Percentiles rank a stretch among this genome's conserved stretches.
Evolutionary conservation across 2,797 vertebrate genomes (phyloP).

Genomic region (Chelmon rostratus): DNA sequence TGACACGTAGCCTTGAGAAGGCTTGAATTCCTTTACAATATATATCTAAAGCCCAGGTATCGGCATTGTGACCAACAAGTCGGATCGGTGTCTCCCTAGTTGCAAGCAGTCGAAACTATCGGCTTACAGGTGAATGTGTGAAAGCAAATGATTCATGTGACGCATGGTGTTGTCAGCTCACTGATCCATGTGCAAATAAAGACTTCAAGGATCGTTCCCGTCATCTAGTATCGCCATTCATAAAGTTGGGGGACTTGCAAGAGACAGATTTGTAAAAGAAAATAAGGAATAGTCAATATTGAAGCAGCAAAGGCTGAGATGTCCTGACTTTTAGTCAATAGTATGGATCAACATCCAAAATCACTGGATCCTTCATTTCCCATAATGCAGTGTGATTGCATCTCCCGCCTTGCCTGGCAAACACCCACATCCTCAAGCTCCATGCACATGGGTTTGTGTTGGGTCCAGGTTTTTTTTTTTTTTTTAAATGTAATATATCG

Average conservation of each 20-base stretch:
- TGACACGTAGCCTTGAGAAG: not conserved
- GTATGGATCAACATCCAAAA: not conserved
- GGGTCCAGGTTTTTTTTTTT: not conserved
- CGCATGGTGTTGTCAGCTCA: not conserved
- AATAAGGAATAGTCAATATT: not conserved
- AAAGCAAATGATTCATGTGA: not conserved
- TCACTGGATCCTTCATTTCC: not conserved
- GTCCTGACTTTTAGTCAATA: not conserved
- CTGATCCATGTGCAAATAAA: not conserved
- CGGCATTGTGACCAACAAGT: too few species aligned
- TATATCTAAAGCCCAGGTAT: too few species aligned
- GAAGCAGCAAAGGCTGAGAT: not conserved
- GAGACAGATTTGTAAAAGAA: too few species aligned
- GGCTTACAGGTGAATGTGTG: not conserved
- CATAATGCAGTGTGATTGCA: not conserved
- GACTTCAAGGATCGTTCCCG: slow-evolving; percentile 1
- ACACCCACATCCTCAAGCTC: not conserved
- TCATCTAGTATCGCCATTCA: not conserved
- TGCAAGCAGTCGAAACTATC: not conserved
- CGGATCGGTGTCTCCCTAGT: too few species aligned
- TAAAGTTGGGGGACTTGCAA: not conserved
- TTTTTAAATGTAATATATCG: not conserved
- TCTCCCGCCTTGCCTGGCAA: not conserved
- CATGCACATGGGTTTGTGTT: too few species aligned
- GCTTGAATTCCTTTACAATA: slow-evolving; percentile 44